A percentile compares a stretch with the other conserved stretches of the same genome.
phyloP scores from a whole-genome alignment of 2,888 invertebrate genomes.

The Caenorhabditis becei region DNA sequence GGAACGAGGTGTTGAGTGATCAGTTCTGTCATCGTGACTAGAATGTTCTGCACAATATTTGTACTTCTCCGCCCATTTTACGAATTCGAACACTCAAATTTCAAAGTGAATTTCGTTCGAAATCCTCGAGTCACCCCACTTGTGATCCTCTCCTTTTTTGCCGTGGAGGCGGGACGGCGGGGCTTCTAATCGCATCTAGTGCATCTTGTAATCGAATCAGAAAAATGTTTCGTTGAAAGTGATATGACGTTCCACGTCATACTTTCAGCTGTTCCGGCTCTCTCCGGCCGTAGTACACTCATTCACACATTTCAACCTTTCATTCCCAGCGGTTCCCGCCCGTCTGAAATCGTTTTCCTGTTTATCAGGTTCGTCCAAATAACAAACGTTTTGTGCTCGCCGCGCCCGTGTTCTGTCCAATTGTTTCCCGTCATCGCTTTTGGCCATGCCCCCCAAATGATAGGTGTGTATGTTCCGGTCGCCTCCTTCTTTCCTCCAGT shows the following conservation, averaged over 20 bases:
- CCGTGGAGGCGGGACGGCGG: too few species aligned
- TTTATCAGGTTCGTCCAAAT: constrained; percentile 9
- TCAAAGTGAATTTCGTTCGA: too few species aligned
- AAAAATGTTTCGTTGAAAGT: too few species aligned
- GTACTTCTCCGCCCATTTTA: neutral
- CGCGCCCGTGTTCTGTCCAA: constrained; percentile 17
- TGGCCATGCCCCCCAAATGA: constrained; percentile 35
- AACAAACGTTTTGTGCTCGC: constrained; percentile 3
- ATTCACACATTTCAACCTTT: neutral
- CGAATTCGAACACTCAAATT: too few species aligned
- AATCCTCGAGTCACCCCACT: too few species aligned
- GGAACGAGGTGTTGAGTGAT: too few species aligned
- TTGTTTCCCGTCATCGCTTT: constrained; percentile 57
- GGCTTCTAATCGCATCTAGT: too few species aligned
- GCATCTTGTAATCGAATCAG: too few species aligned
- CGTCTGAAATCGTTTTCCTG: constrained; percentile 8
- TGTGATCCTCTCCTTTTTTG: too few species aligned
- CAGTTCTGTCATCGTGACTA: too few species aligned
- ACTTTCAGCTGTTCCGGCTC: too few species aligned
- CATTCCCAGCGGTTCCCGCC: neutral
- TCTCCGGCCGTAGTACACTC: neutral
- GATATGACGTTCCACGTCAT: too few species aligned
- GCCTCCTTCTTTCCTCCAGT: neutral
- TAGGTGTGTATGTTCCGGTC: constrained; percentile 62
- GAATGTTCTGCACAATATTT: neutral